Base-by-base conservation (phyloP, 1,140 invertebrate genomes). In the Zelostemma sp. region DNA sequence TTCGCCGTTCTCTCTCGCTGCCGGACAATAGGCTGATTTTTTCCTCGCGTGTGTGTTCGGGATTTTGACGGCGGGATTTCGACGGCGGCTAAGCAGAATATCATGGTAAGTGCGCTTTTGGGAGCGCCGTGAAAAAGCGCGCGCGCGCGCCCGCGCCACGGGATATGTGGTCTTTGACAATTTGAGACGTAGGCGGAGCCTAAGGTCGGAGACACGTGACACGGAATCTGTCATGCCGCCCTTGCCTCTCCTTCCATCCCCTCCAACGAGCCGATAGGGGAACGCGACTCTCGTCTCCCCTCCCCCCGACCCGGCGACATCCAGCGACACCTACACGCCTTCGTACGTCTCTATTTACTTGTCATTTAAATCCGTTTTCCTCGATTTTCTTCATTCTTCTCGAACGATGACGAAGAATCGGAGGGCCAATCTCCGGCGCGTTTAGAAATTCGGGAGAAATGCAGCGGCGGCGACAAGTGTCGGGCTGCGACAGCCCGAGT, bases 201-300 rank as follows among this genome's bases (percentile, higher is more conserved):
- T 84, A 76, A 82, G 76, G 76, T 78, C 75, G 75, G 25, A 75
- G 81, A 85, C 82, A 84, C 82, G 81, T 84, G 81, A 84, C 82
- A 79, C 80, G 77, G 80, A 84, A 85, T 84, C 82, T 84, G 83
- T 85, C 83, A 85, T 80, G 81, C 81, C 82, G 82, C 82, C 81
- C 81, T 83, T 81, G 68, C 75, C 75, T 62, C 71, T 68, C 66
- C 71, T 60, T 65, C 68, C 54, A 68, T 56, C 67, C 68, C 68
- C 68, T 65, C 70, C 60, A 61, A 61, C 28, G 49, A 57, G 6
- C 16, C 31, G 35, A 31, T 12, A 66, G 64, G 41, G 16, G 17
- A 35, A 31, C 40, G 40, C 11, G 40, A 43, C 6, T 40, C 35
- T 11, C 11, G 40, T 47, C 38, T 50, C 48, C 50, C 63, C 68